A percentile compares a stretch with the other conserved stretches of the same genome.
These are phyloP conservation scores for Meloidogyne floridensis DNA, from an alignment of 1,140 invertebrate genomes.

Conservation along the genomic window DNA sequence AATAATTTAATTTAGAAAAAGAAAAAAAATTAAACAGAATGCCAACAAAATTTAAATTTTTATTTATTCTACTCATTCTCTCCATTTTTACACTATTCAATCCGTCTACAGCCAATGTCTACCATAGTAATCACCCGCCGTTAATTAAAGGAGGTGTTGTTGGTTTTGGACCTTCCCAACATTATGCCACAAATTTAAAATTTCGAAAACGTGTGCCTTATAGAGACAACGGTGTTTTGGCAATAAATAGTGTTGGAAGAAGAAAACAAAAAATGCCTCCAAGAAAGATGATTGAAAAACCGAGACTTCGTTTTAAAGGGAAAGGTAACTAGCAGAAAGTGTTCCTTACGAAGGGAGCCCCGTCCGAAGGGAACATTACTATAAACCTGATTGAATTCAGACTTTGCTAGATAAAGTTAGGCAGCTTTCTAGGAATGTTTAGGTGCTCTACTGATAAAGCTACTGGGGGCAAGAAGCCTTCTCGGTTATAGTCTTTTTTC, in stretches of 20 bases:
- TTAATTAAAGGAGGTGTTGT: neutral
- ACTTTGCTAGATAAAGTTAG: no score
- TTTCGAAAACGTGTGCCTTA: slow-evolving; percentile 33
- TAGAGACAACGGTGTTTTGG: slow-evolving; percentile 26
- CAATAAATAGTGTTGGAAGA: slow-evolving; percentile 17
- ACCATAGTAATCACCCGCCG: neutral
- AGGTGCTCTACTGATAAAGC: no score
- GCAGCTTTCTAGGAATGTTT: no score
- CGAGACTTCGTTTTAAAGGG: slow-evolving; percentile 32
- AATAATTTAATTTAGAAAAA: neutral
- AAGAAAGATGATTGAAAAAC: slow-evolving; percentile 38
- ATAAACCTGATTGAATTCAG: no score
- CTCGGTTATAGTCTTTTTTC: no score
- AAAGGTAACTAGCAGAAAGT: neutral
- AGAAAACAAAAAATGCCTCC: slow-evolving; percentile 30
- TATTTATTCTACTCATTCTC: neutral
- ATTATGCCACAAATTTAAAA: slow-evolving; percentile 16
- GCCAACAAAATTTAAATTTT: neutral
- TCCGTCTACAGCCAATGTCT: slow-evolving; percentile 8
- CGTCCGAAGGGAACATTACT: no score
- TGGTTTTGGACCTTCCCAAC: neutral
- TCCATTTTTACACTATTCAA: neutral
- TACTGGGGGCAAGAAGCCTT: no score
- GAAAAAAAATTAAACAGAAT: neutral
- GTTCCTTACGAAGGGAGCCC: no score